A percentile compares a stretch with the other conserved stretches of the same genome.
Evolutionary conservation across 2,113 vertebrate species (phyloP).

Genomic region (Lasiurus borealis): DNA sequence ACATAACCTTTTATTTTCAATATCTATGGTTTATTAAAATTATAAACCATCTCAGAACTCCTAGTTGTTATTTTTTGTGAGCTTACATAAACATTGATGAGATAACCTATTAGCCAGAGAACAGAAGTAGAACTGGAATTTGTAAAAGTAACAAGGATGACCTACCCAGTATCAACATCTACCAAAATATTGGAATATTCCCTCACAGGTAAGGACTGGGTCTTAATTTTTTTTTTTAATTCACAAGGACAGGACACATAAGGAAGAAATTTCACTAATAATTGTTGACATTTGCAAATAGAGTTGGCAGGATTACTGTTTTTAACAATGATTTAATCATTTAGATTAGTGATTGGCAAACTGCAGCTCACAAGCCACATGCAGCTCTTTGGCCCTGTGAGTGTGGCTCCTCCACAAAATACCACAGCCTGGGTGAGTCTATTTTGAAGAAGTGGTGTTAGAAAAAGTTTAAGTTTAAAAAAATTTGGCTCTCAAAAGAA

Average conservation of each 20-base stretch:
- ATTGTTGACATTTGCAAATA: constrained; percentile 27
- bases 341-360: neutral
- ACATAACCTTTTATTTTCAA: neutral
- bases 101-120: constrained; percentile 41
- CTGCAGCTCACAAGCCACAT: no score
- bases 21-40: constrained; percentile 41
- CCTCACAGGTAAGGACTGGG: neutral
- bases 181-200: neutral
- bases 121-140: constrained; percentile 9
- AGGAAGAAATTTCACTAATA: constrained; percentile 52
- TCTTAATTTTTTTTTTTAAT: constrained; percentile 28
- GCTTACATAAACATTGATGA: neutral
- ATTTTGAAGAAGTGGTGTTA: no score
- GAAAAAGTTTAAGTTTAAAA: no score
- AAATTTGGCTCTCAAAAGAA: no score
- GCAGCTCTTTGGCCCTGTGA: no score
- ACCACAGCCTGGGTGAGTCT: no score
- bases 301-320: constrained; percentile 39
- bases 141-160: constrained; percentile 60
- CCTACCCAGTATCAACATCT: constrained; percentile 8
- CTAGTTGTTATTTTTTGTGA: constrained; percentile 39
- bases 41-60: neutral
- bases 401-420: no score
- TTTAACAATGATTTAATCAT: neutral
- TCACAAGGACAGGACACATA: neutral